Base-by-base conservation (phyloP, 2,797 vertebrate genomes). In the Tragelaphus eurycerus region DNA sequence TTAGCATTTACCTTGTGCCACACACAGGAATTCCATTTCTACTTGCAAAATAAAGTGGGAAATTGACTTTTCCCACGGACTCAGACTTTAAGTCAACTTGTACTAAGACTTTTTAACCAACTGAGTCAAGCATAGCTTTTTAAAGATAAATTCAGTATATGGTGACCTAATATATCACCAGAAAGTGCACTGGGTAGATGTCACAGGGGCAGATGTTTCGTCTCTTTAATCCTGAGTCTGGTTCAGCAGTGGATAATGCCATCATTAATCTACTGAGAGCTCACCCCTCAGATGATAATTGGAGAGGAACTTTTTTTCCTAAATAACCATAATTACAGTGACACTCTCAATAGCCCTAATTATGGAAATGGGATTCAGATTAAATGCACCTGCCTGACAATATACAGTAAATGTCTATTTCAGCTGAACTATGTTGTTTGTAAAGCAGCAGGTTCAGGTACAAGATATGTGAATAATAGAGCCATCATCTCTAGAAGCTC, bases 281-380 rank as follows among this genome's bases (percentile, higher is more conserved):
- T 96, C 74, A 7, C 21, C 31, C 55, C 46, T 97, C 96, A 92
- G 90, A 97, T 95, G 95, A 92, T 93, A 95, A 93, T 97, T 97
- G 97, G 85, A 79, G 93, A 67, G 62, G 78, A 97, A 84, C 90
- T 97, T 93, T 85, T 89, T 81, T 38, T 96, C 86, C 87, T 91
- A 93, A 79, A 76, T 97, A 98, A 86, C 79, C 62, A 55, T 95
- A 97, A 98, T 97, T 97, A 96, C 9, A 90, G 78, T 91, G 54
- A 97, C 93, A 97, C 62, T 97, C 82, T 98, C 95, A 97, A 90
- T 94, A 96, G 95, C 98, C 97, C 52, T 98, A 97, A 97, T 96
- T 97, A 96, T 93, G 54, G 52, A 90, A 97, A 98, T 96, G 34
- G 97, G 5, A 76, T 93, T 90, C 97, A 52, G 93, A 97, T 98